A percentile compares a stretch with the other conserved stretches of the same genome.
phyloP scores from a whole-genome alignment of 2,888 invertebrate genomes.

The Bedellia somnulentella region DNA sequence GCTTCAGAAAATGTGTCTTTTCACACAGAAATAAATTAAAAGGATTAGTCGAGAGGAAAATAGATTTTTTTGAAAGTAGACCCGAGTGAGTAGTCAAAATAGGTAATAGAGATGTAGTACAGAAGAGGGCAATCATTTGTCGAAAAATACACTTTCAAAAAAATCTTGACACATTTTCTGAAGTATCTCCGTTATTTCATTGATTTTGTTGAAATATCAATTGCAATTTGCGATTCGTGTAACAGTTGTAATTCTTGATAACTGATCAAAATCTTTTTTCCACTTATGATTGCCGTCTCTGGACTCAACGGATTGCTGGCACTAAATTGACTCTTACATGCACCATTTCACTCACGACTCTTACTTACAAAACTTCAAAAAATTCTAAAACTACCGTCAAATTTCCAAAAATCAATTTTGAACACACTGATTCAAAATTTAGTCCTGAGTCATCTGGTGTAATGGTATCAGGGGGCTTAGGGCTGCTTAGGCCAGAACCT shows the following conservation, averaged over 20 bases:
- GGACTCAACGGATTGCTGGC: constrained; percentile 9
- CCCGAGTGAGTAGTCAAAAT: constrained; percentile 51
- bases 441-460: constrained; percentile 63
- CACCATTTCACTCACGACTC: too few relatives aligned
- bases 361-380: too few relatives aligned
- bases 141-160: constrained; percentile 57
- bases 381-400: too few relatives aligned
- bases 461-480: constrained; percentile 50
- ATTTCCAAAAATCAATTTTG: too few relatives aligned
- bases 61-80: constrained; percentile 66
- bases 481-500: constrained; percentile 57
- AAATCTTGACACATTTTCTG: constrained; percentile 74
- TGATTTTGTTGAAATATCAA: constrained; percentile 18
- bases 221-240: constrained; percentile 16
- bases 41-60: constrained; percentile 29
- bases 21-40: constrained; percentile 64
- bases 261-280: constrained; percentile 56
- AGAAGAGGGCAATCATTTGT: constrained; percentile 55
- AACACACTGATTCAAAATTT: constrained; percentile 9
- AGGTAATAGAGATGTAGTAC: constrained; percentile 21
- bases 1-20: constrained; percentile 81
- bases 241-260: constrained; percentile 19
- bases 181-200: constrained; percentile 46
- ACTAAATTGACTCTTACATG: too few relatives aligned
- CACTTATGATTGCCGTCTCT: constrained; percentile 62